Percentiles rank a stretch among this genome's conserved stretches.
Conservation (phyloP, 2,797 vertebrate genomes). For the Eurystomus glaucurus region DNA sequence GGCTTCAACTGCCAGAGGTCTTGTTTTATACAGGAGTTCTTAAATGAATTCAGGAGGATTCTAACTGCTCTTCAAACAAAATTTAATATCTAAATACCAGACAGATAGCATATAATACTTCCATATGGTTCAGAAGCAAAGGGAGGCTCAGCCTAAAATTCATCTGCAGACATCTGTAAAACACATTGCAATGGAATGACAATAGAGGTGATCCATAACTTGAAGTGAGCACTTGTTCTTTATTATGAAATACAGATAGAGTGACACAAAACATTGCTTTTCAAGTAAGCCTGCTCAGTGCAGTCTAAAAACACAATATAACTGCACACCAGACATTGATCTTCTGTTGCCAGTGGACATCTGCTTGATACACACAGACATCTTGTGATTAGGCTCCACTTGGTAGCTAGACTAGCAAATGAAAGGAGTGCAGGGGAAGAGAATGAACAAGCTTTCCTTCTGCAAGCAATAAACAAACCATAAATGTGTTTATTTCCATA, state of each 20-base stretch:
- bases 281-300: slow-evolving; percentile 4
- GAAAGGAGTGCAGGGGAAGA: not conserved
- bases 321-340: slow-evolving; percentile 16
- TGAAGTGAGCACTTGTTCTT: slow-evolving; percentile 43
- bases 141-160: slow-evolving; percentile 36
- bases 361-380: slow-evolving; percentile 30
- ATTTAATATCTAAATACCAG: slow-evolving; percentile 70
- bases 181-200: slow-evolving; percentile 78
- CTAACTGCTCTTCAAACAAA: slow-evolving; percentile 32
- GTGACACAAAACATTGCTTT: slow-evolving; percentile 28
- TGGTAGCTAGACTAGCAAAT: not conserved
- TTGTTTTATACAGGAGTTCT: not conserved
- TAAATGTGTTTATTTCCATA: slow-evolving; percentile 53
- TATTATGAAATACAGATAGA: slow-evolving; percentile 53
- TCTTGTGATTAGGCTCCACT: slow-evolving; percentile 12
- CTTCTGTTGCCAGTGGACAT: slow-evolving; percentile 39
- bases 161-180: slow-evolving; percentile 78
- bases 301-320: not conserved
- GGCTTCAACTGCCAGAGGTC: not conserved
- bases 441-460: slow-evolving; percentile 11
- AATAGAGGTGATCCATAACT: slow-evolving; percentile 57
- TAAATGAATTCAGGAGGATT: not conserved
- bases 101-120: slow-evolving; percentile 43
- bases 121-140: slow-evolving; percentile 54
- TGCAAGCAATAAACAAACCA: slow-evolving; percentile 36